These are phyloP conservation scores for Pangasius sanitwongsei DNA, from an alignment of 2,797 vertebrate genomes.

Conservation along the genomic window DNA sequence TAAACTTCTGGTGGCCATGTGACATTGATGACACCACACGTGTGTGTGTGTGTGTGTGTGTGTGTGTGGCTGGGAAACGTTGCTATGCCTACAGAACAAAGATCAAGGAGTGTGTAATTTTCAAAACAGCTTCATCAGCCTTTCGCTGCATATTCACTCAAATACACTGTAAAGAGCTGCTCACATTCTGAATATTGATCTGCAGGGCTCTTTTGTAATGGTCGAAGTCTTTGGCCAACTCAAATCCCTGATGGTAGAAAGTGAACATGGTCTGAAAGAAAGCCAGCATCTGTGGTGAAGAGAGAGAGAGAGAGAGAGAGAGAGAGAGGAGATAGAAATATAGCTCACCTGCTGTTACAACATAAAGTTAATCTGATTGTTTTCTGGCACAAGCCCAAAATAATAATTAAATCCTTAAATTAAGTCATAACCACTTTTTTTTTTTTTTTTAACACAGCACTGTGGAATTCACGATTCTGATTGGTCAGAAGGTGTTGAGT, in stretches of 20 bases:
- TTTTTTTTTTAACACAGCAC: not conserved
- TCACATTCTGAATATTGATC: conserved; percentile 99
- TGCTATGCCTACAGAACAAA: not conserved
- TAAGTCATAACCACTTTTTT: not conserved
- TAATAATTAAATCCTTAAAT: not conserved
- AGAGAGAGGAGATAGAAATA: not conserved
- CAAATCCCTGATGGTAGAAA: conserved; percentile 97
- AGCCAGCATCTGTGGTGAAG: conserved; percentile 84
- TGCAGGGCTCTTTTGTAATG: conserved; percentile 95
- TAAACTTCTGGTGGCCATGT: not conserved
- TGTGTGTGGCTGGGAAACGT: not conserved
- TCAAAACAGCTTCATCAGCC: not conserved
- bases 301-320: not conserved
- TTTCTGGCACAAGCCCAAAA: not conserved
- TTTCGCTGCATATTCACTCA: not conserved
- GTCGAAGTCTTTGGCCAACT: conserved; percentile 96
- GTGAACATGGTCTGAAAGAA: conserved; percentile 99
- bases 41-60: too few relatives aligned
- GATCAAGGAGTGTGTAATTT: not conserved
- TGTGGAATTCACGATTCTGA: not conserved
- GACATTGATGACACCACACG: not conserved
- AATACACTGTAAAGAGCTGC: conserved; percentile 42
- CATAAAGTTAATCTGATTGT: not conserved
- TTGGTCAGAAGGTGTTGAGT: not conserved
- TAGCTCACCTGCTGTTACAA: not conserved